Evolutionary conservation across 2,797 vertebrate genomes (phyloP).

Genomic region (Eupleurogrammus muticus): DNA sequence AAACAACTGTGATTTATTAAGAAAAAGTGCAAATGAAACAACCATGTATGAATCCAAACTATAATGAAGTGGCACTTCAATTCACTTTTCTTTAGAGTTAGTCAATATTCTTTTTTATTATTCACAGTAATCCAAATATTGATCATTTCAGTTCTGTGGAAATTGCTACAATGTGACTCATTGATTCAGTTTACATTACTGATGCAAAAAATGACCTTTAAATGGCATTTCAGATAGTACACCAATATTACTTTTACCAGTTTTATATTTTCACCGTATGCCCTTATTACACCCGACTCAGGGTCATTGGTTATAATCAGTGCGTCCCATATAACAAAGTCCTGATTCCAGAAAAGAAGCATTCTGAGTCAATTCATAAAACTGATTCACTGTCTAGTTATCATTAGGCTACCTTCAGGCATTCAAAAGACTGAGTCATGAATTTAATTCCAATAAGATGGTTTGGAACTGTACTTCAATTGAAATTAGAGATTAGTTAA

Average conservation of each 20-base stretch:
- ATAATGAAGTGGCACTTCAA: neutral
- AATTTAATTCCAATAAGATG: constrained; percentile 26
- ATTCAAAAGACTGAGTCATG: constrained; percentile 26
- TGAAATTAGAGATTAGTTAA: constrained; percentile 21
- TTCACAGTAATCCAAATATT: constrained; percentile 39
- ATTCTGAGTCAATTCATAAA: constrained; percentile 46
- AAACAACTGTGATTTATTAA: no score
- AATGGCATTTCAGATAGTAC: constrained; percentile 35
- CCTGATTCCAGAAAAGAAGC: constrained; percentile 21
- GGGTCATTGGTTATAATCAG: constrained; percentile 56
- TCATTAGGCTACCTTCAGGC: constrained; percentile 51
- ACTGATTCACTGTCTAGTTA: constrained; percentile 57
- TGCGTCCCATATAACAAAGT: constrained; percentile 53
- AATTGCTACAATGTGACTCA: constrained; percentile 39
- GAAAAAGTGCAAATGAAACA: no score
- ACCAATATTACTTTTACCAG: constrained; percentile 20
- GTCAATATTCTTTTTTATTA: constrained; percentile 42
- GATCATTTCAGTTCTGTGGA: constrained; percentile 40
- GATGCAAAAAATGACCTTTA: constrained; percentile 40
- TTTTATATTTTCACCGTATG: constrained; percentile 5
- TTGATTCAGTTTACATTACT: constrained; percentile 39
- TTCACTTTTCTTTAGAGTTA: constrained; percentile 19
- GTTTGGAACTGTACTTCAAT: constrained; percentile 17
- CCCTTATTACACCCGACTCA: constrained; percentile 4
- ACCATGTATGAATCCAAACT: no score